These are phyloP conservation scores for Drosophila paramelanica DNA, from an alignment of 2,888 invertebrate species.

Conservation along the genomic window DNA sequence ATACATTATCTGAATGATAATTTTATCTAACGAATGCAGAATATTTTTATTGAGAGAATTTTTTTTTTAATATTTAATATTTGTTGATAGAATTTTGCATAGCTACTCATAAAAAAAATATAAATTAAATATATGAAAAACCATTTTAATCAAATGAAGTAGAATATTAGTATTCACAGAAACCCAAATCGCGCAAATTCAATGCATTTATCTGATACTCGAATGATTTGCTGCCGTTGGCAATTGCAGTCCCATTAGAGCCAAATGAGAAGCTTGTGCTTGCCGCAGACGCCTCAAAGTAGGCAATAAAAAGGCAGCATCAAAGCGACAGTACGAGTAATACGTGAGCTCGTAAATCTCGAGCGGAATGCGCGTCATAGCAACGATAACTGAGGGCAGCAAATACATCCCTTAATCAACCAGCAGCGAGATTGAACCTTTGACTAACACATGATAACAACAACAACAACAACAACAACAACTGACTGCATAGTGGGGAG, in stretches of 20 bases:
- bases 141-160: background rate
- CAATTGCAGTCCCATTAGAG: constrained; percentile 14
- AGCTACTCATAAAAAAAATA: too few species aligned
- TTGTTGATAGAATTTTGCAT: too few species aligned
- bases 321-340: constrained; percentile 23
- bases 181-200: background rate
- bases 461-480: constrained; percentile 35
- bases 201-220: background rate
- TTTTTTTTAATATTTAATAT: too few species aligned
- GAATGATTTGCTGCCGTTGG: constrained; percentile 8
- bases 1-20: too few species aligned
- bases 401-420: constrained; percentile 57
- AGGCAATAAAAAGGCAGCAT: constrained; percentile 63
- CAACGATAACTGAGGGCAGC: constrained; percentile 8
- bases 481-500: constrained; percentile 50
- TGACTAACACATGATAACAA: constrained; percentile 73
- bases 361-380: constrained; percentile 45
- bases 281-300: constrained; percentile 54
- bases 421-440: constrained; percentile 65
- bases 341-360: constrained; percentile 58
- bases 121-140: too few species aligned
- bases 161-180: background rate
- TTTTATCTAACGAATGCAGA: too few species aligned
- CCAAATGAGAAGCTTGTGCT: constrained; percentile 20
- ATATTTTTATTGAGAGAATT: too few species aligned